phyloP scores from a whole-genome alignment of 2,888 invertebrate genomes.

The Tetragonisca angustula region DNA sequence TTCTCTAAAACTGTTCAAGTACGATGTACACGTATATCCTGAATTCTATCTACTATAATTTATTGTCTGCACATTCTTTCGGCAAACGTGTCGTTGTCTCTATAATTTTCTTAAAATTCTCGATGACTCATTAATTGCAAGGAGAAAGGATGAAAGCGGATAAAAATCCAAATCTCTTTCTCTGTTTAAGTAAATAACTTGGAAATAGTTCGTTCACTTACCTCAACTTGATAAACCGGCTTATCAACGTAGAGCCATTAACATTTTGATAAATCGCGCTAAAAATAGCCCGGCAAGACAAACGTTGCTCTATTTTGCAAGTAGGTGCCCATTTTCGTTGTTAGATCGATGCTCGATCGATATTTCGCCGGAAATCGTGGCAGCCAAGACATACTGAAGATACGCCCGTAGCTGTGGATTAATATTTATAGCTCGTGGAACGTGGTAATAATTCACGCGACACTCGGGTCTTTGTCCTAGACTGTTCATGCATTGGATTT shows the following conservation, averaged over 20 bases:
- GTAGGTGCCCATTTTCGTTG: background rate
- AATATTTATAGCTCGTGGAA: conserved; percentile 29
- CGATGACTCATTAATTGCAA: background rate
- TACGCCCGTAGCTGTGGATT: conserved; percentile 26
- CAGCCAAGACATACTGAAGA: background rate
- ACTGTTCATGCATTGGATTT: conserved; percentile 6
- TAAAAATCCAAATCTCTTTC: conserved; percentile 2
- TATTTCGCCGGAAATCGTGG: background rate
- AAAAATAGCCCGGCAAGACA: conserved; percentile 2
- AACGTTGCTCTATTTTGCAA: background rate
- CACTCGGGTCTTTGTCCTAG: conserved; percentile 43
- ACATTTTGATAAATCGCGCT: conserved; percentile 12
- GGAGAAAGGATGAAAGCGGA: background rate
- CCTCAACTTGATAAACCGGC: conserved; percentile 14
- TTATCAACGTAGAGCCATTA: conserved; percentile 25
- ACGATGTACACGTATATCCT: background rate
- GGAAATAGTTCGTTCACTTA: conserved; percentile 6
- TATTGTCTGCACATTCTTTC: conserved; percentile 2
- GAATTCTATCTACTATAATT: background rate
- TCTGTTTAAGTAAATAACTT: background rate
- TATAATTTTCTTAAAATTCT: background rate
- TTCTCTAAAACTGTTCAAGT: conserved; percentile 7
- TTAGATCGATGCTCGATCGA: background rate
- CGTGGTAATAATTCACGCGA: conserved; percentile 40
- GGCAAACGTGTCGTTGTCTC: background rate